phyloP scores from a whole-genome alignment of 53 echinoderm and acorn worm species.

The Paelopatides confundens region DNA sequence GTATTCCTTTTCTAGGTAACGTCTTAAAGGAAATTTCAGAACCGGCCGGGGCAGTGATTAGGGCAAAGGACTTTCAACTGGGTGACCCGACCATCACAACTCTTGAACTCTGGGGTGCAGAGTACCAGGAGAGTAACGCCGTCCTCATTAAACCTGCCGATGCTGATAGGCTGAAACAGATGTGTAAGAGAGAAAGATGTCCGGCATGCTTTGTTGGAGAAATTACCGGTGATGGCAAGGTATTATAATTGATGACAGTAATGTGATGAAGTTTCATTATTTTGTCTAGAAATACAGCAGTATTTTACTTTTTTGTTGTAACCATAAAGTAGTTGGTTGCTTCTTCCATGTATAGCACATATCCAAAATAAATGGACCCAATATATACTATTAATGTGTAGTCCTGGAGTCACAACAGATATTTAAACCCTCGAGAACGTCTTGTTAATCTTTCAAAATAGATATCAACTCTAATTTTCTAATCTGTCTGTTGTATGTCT shows the following conservation, averaged over 20 bases:
- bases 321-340: too few species aligned
- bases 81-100: slow-evolving; percentile 91
- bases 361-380: too few species aligned
- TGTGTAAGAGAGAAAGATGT: slow-evolving; percentile 90
- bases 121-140: slow-evolving; percentile 98
- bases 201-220: slow-evolving; percentile 92
- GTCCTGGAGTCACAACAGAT: too few species aligned
- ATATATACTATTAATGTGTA: too few species aligned
- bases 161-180: slow-evolving; percentile 59
- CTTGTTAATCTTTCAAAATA: too few species aligned
- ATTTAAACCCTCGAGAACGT: too few species aligned
- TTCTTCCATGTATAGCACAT: too few species aligned
- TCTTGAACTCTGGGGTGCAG: slow-evolving; percentile 98
- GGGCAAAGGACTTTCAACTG: slow-evolving; percentile 92
- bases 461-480: too few species aligned
- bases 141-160: slow-evolving; percentile 79
- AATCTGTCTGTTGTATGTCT: too few species aligned
- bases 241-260: slow-evolving; percentile 24
- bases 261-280: too few species aligned
- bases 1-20: slow-evolving; percentile 66
- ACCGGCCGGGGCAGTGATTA: slow-evolving; percentile 93
- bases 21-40: slow-evolving; percentile 95
- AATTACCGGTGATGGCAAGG: slow-evolving; percentile 97
- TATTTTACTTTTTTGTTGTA: too few species aligned
- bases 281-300: too few species aligned